Evolutionary conservation across 1,140 invertebrate genomes (phyloP), one percentile per base, ranked within the genome.

Genomic region (Onthophagus taurus): DNA sequence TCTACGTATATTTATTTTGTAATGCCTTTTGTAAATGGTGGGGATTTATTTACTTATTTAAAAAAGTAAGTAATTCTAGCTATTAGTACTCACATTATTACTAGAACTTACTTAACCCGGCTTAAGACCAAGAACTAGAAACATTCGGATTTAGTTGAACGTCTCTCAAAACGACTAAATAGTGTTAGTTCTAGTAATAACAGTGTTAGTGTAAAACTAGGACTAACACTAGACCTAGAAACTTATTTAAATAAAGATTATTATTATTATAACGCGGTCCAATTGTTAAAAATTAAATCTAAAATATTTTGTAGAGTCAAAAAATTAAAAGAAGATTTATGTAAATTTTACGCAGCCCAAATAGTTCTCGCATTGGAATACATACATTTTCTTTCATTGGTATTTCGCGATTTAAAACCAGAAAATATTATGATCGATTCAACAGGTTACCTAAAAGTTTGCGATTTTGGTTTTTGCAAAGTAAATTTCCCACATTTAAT

Each of bases 331-430:
- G 89, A 95, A 64, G 69, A 73, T 16, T 72, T 85, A 53, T 75
- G 88, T 2, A 81, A 80, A 55, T 97, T 97, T 71, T 97, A 96
- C 65, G 88, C 83, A 2, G 85, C 87, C 31, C 92, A 97, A 76
- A 87, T 97, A 13, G 72, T 88, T 26, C 67, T 97, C 45, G 89
- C 83, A 1, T 72, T 97, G 44, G 93, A 98, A 66, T 98, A 97
- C 69, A 70, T 98, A 21, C 95, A 98, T 61, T 76, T 81, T 53
- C 79, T 93, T 58, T 83, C 87, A 61, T 68, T 97, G 42, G 76
- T 97, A 35, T 96, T 97, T 62, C 74, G 93, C 31, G 92, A 97
- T 72, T 70, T 97, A 34, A 97, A 98, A 66, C 95, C 93, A 4
- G 95, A 98, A 71, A 98, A 98, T 69, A 82, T 98, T 49, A 71